Percentiles rank a stretch among this genome's conserved stretches.
Evolutionary conservation across 2,888 invertebrate species (phyloP).

Genomic region (Epistrophe grossulariae): DNA sequence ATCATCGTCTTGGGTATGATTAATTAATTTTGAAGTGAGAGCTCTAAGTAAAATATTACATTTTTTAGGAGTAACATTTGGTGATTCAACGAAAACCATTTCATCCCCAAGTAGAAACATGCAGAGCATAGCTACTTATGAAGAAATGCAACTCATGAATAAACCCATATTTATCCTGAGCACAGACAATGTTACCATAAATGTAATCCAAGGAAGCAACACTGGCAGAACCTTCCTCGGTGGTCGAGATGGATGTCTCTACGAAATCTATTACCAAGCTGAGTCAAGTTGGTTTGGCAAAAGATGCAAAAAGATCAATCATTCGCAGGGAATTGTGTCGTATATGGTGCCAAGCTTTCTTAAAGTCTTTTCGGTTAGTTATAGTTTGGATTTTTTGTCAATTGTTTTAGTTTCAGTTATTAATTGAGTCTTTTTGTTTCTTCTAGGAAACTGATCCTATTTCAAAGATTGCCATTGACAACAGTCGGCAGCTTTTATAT

Average conservation of each 20-base stretch:
- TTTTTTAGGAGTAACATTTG: slow-evolving; percentile 81
- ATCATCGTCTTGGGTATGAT: slow-evolving; percentile 86
- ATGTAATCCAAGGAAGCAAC: slow-evolving; percentile 91
- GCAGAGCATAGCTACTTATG: slow-evolving; percentile 81
- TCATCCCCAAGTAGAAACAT: slow-evolving; percentile 79
- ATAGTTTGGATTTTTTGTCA: neutral
- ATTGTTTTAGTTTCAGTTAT: neutral
- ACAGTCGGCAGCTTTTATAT: slow-evolving; percentile 94
- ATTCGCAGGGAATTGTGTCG: slow-evolving; percentile 94
- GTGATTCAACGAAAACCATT: slow-evolving; percentile 79
- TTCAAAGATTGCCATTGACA: slow-evolving; percentile 94
- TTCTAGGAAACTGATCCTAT: slow-evolving; percentile 94
- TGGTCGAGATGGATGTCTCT: slow-evolving; percentile 96
- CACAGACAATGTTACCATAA: slow-evolving; percentile 94
- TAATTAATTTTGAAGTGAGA: neutral
- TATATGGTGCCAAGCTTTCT: slow-evolving; percentile 95
- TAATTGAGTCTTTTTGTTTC: neutral
- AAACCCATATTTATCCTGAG: slow-evolving; percentile 97
- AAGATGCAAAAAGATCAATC: slow-evolving; percentile 97
- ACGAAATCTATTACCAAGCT: slow-evolving; percentile 97
- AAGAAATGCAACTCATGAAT: slow-evolving; percentile 95
- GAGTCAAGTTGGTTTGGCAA: slow-evolving; percentile 97
- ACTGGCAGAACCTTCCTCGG: slow-evolving; percentile 97
- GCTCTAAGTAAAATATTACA: neutral
- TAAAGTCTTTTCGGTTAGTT: slow-evolving; percentile 86